These are phyloP conservation scores for Limosa lapponica DNA, from an alignment of 2,797 vertebrate genomes.

Conservation along the genomic window DNA sequence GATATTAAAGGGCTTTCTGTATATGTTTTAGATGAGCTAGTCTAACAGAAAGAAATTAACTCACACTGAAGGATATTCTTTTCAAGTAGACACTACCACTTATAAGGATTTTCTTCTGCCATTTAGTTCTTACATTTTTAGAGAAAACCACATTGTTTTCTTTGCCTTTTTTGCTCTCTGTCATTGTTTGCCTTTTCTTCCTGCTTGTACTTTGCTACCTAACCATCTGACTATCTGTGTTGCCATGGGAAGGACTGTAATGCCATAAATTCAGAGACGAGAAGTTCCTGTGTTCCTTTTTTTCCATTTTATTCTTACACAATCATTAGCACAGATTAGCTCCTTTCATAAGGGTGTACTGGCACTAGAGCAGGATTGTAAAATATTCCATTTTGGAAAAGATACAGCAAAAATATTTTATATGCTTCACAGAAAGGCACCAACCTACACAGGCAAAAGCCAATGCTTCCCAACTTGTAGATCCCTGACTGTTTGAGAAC, in stretches of 20 bases:
- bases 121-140: neutral
- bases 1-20: conserved; percentile 52
- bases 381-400: conserved; percentile 45
- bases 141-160: conserved; percentile 13
- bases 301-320: conserved; percentile 22
- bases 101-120: neutral
- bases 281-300: conserved; percentile 10
- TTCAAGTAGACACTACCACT: neutral
- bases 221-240: conserved; percentile 50
- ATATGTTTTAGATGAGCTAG: conserved; percentile 43
- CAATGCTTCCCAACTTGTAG: neutral
- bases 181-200: conserved; percentile 34
- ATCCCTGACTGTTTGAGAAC: neutral
- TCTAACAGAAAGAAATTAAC: conserved; percentile 46
- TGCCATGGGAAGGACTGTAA: conserved; percentile 65
- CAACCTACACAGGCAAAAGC: neutral
- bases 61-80: neutral
- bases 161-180: neutral
- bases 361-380: neutral
- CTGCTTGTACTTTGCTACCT: conserved; percentile 41
- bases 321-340: conserved; percentile 45
- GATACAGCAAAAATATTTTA: conserved; percentile 23
- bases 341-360: conserved; percentile 15
- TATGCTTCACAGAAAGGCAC: neutral
- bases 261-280: conserved; percentile 34